Evolutionary conservation across 2,113 vertebrate species (phyloP).

Genomic region (Carassius gibelio): DNA sequence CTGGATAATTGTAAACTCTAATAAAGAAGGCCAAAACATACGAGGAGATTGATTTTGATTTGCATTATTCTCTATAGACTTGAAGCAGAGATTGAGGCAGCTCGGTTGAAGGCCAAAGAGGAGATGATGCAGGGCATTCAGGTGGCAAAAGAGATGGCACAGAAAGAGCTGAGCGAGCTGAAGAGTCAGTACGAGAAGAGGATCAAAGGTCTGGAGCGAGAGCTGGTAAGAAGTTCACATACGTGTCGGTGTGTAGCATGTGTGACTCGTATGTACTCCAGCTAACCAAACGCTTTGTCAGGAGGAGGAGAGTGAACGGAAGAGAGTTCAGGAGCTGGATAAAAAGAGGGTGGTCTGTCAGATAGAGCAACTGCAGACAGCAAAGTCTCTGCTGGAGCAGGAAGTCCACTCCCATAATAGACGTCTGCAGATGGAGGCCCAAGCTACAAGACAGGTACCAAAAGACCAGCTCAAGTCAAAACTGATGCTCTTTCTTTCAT

Average conservation of each 20-base stretch:
- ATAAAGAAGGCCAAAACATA: too few relatives aligned
- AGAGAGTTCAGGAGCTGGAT: slow-evolving; percentile 79
- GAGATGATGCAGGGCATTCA: slow-evolving; percentile 96
- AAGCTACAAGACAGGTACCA: too few relatives aligned
- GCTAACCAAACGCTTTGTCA: slow-evolving; percentile 57
- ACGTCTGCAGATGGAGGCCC: too few relatives aligned
- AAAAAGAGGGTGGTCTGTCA: slow-evolving; percentile 79
- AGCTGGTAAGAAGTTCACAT: slow-evolving; percentile 77
- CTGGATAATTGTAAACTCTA: not conserved
- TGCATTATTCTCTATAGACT: slow-evolving; percentile 72
- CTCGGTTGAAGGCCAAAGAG: slow-evolving; percentile 87
- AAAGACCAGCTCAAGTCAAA: too few relatives aligned
- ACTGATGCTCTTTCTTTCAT: not conserved
- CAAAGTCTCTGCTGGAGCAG: slow-evolving; percentile 80
- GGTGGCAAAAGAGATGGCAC: slow-evolving; percentile 90
- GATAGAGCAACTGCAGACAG: slow-evolving; percentile 84
- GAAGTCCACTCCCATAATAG: too few relatives aligned
- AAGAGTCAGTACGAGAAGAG: slow-evolving; percentile 82
- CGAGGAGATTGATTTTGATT: too few relatives aligned
- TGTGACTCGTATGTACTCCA: not conserved
- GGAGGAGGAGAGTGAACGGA: slow-evolving; percentile 83
- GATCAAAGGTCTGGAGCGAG: slow-evolving; percentile 82
- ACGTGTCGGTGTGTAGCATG: not conserved
- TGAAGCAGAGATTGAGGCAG: slow-evolving; percentile 91
- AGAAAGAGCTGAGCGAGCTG: slow-evolving; percentile 85